Evolutionary conservation across 2,888 invertebrate genomes (phyloP).

Genomic region (Chirona hameri): DNA sequence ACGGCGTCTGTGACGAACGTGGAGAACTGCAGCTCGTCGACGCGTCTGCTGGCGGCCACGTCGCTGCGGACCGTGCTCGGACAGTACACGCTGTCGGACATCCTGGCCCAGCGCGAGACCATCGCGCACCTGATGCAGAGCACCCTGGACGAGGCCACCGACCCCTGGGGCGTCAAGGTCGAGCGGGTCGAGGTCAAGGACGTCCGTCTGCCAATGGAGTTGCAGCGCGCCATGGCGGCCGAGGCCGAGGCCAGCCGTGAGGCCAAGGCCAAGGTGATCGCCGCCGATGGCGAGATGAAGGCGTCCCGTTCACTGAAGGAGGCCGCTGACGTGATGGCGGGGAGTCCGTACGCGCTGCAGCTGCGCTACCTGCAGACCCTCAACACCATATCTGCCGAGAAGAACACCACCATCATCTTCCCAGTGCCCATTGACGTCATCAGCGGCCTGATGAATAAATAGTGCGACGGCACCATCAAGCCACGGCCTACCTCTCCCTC

Average conservation of each 20-base stretch:
- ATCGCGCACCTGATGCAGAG: slow-evolving; percentile 56
- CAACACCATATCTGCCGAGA: slow-evolving; percentile 86
- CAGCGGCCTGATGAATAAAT: not conserved
- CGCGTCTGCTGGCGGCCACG: slow-evolving; percentile 74
- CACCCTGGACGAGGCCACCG: slow-evolving; percentile 47
- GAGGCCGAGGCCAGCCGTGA: slow-evolving; percentile 52
- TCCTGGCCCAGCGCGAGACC: slow-evolving; percentile 86
- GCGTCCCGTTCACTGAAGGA: slow-evolving; percentile 54
- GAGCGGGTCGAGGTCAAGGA: slow-evolving; percentile 53
- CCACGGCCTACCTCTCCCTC: not conserved
- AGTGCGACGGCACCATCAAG: not conserved
- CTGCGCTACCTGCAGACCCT: slow-evolving; percentile 83
- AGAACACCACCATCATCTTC: slow-evolving; percentile 91
- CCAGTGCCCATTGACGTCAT: slow-evolving; percentile 82
- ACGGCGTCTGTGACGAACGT: slow-evolving; percentile 55
- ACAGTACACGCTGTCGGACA: slow-evolving; percentile 83
- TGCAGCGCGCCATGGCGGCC: slow-evolving; percentile 48
- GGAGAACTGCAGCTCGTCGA: slow-evolving; percentile 62
- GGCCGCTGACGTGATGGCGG: slow-evolving; percentile 54
- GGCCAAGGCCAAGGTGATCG: slow-evolving; percentile 52
- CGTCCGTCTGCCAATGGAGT: slow-evolving; percentile 39
- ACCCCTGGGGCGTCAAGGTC: slow-evolving; percentile 49
- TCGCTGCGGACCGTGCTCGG: slow-evolving; percentile 86
- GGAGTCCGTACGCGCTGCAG: slow-evolving; percentile 55
- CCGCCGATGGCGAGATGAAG: slow-evolving; percentile 53